Base-by-base conservation (phyloP, 2,797 vertebrate species). In the Delichon dasypus region DNA sequence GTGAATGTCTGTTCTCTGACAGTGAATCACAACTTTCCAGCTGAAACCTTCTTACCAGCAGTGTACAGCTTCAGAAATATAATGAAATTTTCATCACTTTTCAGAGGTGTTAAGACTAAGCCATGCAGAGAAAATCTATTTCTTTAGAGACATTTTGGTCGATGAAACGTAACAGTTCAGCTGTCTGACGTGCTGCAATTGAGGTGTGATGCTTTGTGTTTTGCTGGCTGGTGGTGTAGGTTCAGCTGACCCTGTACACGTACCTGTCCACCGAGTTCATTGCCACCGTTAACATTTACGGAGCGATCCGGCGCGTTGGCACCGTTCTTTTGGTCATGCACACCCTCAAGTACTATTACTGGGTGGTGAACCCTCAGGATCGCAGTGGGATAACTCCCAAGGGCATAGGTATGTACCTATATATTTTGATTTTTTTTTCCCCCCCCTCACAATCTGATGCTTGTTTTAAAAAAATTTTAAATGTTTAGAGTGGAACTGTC, bases 291-390 rank as follows among this genome's bases (percentile, higher is more conserved):
- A 99, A 98, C 93, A 99, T 99, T 84, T 99, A 99, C 80, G 99
- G 99, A 57, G 98, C 99, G 50, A 98, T 99, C 78, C 98, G 99
- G 48, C 98, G 99, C 84, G 99, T 99, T 76, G 99, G 99, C 47
- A 99, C 99, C 1, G 99, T 99, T 48, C 98, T 99, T 34, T 98
- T 99, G 96, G 98, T 99, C 97, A 99, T 99, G 98, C 99, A 99
- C 83, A 99, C 99, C 9, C 98, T 99, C 7, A 99, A 99, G 95
- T 99, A 98, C 97, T 99, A 98, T 96, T 99, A 99, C 97, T 99
- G 99, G 99, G 98, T 99, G 25, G 96, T 98, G 95, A 99, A 99
- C 97, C 99, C 99, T 66, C 98, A 99, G 96, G 98, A 99, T 97
- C 98, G 99, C 94, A 99, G 99, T 66, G 99, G 99, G 54, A 98